Percentiles rank a stretch among this genome's conserved stretches.
Conservation (phyloP, 2,888 invertebrate genomes). For the Drosophila niveifrons region DNA sequence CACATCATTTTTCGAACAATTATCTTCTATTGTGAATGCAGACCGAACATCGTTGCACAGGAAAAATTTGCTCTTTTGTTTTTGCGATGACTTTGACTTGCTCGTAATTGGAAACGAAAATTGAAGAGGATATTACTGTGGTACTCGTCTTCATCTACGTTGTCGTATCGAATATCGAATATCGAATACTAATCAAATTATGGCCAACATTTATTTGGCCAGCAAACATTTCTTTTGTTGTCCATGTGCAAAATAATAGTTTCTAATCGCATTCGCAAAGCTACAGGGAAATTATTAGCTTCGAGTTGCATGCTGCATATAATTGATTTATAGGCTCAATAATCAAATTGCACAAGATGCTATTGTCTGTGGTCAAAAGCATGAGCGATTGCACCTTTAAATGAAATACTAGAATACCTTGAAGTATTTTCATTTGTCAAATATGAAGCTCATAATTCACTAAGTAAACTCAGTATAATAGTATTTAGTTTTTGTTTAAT, state of each 20-base stretch:
- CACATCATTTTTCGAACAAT: conserved; percentile 20
- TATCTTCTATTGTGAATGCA: conserved; percentile 18
- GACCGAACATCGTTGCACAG: too few species aligned
- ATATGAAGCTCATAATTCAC: too few species aligned
- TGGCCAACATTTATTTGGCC: not conserved
- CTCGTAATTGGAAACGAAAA: conserved; percentile 2
- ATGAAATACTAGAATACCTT: too few species aligned
- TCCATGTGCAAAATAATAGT: not conserved
- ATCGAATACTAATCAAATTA: conserved; percentile 7
- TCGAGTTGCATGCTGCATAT: not conserved
- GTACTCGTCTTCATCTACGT: not conserved
- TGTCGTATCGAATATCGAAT: not conserved
- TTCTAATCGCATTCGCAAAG: not conserved
- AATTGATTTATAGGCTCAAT: not conserved
- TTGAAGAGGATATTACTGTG: not conserved
- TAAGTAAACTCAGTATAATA: too few species aligned
- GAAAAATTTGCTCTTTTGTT: not conserved
- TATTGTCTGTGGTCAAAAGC: too few species aligned
- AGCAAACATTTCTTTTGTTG: too few species aligned
- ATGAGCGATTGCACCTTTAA: too few species aligned
- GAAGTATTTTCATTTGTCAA: too few species aligned
- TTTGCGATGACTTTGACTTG: not conserved
- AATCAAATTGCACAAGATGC: too few species aligned
- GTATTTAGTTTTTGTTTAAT: too few species aligned
- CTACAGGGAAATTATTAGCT: too few species aligned